Conservation (phyloP, 2,113 vertebrate genomes). For the Apodemus sylvaticus region DNA sequence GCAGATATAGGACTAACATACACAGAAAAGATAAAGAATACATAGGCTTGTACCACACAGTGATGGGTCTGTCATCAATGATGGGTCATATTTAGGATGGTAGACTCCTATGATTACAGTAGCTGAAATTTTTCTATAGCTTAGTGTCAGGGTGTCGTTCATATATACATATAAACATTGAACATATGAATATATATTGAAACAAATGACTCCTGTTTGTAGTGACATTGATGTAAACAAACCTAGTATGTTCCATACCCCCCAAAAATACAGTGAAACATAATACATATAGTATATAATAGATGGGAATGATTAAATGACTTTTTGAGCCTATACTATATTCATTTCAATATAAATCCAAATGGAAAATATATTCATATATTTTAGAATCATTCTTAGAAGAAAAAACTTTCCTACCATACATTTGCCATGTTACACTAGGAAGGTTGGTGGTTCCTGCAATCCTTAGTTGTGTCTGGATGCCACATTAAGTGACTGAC, state of each 20-base stretch:
- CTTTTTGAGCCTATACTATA: background rate
- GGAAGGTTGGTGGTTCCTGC: background rate
- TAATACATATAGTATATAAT: background rate
- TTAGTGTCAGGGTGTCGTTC: background rate
- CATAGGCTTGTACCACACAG: background rate
- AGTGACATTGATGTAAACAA: background rate
- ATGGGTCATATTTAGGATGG: background rate
- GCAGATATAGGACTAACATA: slow-evolving; percentile 5
- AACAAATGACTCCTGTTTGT: background rate
- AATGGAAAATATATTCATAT: too few species aligned
- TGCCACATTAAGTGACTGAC: background rate
- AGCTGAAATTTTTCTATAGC: background rate
- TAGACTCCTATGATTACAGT: background rate
- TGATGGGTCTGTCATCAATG: background rate
- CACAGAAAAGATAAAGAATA: background rate
- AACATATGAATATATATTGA: too few species aligned
- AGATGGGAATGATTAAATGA: background rate
- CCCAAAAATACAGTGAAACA: background rate
- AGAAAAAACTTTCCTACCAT: background rate
- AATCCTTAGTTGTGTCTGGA: background rate
- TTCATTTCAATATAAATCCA: too few species aligned
- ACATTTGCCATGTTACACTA: background rate
- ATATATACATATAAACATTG: background rate
- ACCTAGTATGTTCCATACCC: background rate
- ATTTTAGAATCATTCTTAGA: background rate